Evolutionary conservation across 1,140 invertebrate species (phyloP).

Genomic region (Apis cerana): DNA sequence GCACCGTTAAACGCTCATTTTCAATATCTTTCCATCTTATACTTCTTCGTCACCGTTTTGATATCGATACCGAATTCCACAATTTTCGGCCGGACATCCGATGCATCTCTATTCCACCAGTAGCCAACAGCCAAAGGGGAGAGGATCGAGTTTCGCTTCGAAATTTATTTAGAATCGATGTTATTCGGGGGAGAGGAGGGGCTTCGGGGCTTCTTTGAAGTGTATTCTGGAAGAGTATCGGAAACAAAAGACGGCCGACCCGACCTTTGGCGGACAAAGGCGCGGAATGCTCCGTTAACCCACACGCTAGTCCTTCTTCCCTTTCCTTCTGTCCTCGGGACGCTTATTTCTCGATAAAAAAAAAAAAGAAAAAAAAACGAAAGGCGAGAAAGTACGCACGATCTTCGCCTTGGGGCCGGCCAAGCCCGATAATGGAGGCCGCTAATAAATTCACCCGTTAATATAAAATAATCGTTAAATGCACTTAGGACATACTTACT

Average conservation of each 20-base stretch:
- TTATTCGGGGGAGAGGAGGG: neutral
- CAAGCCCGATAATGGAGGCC: conserved; percentile 78
- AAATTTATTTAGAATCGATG: conserved; percentile 54
- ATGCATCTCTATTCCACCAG: too few species aligned
- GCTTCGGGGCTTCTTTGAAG: conserved; percentile 46
- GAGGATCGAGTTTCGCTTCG: too few species aligned
- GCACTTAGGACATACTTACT: conserved; percentile 79
- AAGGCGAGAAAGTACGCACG: conserved; percentile 63
- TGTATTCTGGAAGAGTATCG: conserved; percentile 51
- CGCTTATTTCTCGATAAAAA: conserved; percentile 46
- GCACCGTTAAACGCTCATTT: too few species aligned
- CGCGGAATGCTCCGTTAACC: conserved; percentile 48
- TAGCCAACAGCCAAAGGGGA: too few species aligned
- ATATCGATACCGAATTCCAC: too few species aligned
- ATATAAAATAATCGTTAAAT: conserved; percentile 82
- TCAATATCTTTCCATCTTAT: too few species aligned
- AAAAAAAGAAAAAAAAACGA: neutral
- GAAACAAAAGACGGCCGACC: conserved; percentile 61
- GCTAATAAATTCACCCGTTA: conserved; percentile 79
- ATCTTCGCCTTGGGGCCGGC: conserved; percentile 60
- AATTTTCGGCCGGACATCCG: too few species aligned
- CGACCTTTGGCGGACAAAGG: conserved; percentile 62
- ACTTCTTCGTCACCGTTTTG: too few species aligned
- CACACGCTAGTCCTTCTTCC: conserved; percentile 34
- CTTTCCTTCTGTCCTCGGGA: neutral